Base-by-base conservation (phyloP, 2,113 vertebrate species). In the Dipodomys merriami region DNA sequence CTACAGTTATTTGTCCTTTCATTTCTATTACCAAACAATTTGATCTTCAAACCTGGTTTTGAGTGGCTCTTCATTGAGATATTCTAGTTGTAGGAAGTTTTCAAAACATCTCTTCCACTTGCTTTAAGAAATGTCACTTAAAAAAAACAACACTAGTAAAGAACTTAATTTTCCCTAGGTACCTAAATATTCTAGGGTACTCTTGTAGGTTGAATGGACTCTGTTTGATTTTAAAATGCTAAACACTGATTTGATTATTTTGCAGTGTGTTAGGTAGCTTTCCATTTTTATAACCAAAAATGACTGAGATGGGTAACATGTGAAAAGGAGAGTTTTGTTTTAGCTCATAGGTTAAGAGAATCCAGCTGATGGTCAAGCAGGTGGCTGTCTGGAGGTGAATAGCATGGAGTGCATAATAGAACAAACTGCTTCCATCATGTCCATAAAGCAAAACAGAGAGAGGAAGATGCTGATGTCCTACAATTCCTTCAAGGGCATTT, bases 31-130 rank as follows among this genome's bases (percentile, higher is more conserved):
- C 2, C 86, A 88, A 95, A 96, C 84, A 93, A 94, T 95, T 97
- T 94, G 88, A 93, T 96, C 91, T 77, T 87, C 91, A 69, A 60
- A 95, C 71, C 91, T 88, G 35, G 68, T 79, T 97, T 97, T 94
- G 95, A 85, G 71, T 90, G 79, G 12, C 35, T 64, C 83, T 95
- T 76, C 57, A 33, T 81, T 81, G 64, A 29, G 81, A 88, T 93
- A 88, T 88, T 95, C 77, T 92, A 80, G 95, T 95, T 94, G 95
- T 96, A 71, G 90, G 53, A 94, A 89, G 44, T 95, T 97, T 93
- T 46, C 93, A 96, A 96, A 97, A 90, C 33, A 86, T 96, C 94
- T 96, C 96, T 89, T 91, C 44, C 15, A 6, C 19, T 13, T 7
- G 2, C 2, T 6, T 1, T 16, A 57, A 16, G 53, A 16, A 57